Evolutionary conservation across 2,113 vertebrate genomes (phyloP).

Genomic region (Strix uralensis): DNA sequence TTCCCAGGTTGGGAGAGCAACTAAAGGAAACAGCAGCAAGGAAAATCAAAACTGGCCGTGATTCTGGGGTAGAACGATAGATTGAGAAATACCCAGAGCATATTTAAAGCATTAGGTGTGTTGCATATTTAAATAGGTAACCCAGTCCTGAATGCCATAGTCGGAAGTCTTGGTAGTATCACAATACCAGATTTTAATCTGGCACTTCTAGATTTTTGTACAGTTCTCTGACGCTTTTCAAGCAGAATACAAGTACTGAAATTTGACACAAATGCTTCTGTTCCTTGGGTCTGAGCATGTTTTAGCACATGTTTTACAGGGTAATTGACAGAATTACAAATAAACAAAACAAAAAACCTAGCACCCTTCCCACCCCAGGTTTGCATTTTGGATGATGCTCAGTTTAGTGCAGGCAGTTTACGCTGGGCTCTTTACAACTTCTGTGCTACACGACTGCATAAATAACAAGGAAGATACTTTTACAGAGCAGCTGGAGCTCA

Average conservation of each 20-base stretch:
- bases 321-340: background rate
- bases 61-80: background rate
- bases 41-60: background rate
- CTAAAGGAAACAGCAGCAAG: background rate
- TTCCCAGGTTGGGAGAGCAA: background rate
- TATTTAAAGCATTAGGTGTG: background rate
- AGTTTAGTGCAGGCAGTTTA: background rate
- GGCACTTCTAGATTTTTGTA: background rate
- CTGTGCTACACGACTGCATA: background rate
- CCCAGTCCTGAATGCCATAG: background rate
- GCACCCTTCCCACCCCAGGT: background rate
- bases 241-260: background rate
- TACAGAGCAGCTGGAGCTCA: background rate
- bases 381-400: background rate
- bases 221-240: background rate
- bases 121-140: background rate
- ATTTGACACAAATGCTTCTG: background rate
- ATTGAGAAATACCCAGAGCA: background rate
- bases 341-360: background rate
- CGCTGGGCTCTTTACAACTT: background rate
- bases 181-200: background rate
- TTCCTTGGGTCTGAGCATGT: background rate
- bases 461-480: background rate
- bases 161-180: background rate
- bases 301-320: background rate